Percentiles rank a stretch among this genome's conserved stretches.
phyloP scores from a whole-genome alignment of 2,797 vertebrate genomes.

The Tapera naevia region DNA sequence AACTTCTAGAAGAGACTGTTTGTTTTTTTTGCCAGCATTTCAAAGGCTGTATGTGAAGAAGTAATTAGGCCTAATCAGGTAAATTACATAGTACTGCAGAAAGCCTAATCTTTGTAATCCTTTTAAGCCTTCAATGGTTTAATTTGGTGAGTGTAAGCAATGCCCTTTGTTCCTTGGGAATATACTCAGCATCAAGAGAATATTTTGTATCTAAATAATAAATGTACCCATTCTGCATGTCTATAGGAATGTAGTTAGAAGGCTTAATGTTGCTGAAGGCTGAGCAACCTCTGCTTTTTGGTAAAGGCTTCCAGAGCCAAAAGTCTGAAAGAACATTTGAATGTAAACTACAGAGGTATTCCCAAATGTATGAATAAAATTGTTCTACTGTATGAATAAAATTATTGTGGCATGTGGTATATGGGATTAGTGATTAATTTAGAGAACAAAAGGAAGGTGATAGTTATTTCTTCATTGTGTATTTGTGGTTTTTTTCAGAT shows the following conservation, averaged over 20 bases:
- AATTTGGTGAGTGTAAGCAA: not conserved
- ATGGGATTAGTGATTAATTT: not conserved
- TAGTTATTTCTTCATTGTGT: not conserved
- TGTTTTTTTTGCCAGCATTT: not conserved
- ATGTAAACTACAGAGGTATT: not conserved
- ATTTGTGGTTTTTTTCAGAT: not conserved
- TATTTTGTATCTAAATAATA: slow-evolving; percentile 42
- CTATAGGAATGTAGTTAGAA: not conserved
- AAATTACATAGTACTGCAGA: not conserved
- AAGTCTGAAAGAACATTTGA: not conserved
- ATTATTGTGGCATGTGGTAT: not conserved
- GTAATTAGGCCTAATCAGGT: not conserved
- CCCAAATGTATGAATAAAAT: not conserved
- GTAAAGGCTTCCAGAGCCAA: not conserved
- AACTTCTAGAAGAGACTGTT: not conserved
- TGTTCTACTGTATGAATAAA: not conserved
- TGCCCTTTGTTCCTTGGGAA: not conserved
- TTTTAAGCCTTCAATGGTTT: not conserved
- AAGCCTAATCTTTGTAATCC: not conserved
- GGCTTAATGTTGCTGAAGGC: not conserved
- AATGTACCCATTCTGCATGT: not conserved
- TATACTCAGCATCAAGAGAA: not conserved
- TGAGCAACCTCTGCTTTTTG: not conserved
- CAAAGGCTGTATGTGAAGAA: not conserved
- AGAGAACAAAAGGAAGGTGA: not conserved